Base-by-base conservation (phyloP, 2,888 invertebrate genomes). In the Stenodema calcarata region DNA sequence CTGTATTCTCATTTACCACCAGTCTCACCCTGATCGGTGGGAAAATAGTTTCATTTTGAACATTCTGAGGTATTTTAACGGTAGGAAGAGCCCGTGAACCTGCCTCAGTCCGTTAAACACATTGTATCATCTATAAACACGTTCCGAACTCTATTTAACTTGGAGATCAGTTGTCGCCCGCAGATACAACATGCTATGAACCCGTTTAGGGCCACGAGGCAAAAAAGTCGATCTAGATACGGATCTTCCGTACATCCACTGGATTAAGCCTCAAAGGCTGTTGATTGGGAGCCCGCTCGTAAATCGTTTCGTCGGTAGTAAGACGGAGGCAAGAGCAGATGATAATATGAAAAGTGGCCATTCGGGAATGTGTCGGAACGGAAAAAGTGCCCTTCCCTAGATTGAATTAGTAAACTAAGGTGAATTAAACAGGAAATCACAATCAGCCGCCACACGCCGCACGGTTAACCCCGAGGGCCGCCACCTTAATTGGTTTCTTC, bases 401-500 rank as follows among this genome's bases (percentile, higher is more conserved):
- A 75, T 75, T 75, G 73, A 75, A 75, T 75, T 75, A 75, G 73
- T 41, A 75, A 41, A 30, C 73, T 41, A 7, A 9, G 35, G 35
- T 6, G 54, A 18, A 16, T 41, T 75, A 35, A 75, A 75, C 73
- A 41, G 73, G 73, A 75, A 75, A 75, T 75, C 73, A 75, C 73
- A 75, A 75, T 75, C 73, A 75, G 73, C 35, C 11, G 35, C 35
- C 30, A 35, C 41, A 16, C 27, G 28, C 14, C 73, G 73, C 73
- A 41, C 73, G 73, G 18, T 75, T 75, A 75, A 35, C 73, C 73
- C 73, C 35, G 18, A 41, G 35, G 41, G 41, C 73, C 41, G 42
- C 76, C 76, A 18, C 30, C 78, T 30, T 78, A 78, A 78, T 78
- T 78, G 78, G 78, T 44, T 78, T 42, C 78, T 78, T 78, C 41